Base-by-base conservation (phyloP, 2,797 vertebrate genomes). In the Enteromius viviparus region DNA sequence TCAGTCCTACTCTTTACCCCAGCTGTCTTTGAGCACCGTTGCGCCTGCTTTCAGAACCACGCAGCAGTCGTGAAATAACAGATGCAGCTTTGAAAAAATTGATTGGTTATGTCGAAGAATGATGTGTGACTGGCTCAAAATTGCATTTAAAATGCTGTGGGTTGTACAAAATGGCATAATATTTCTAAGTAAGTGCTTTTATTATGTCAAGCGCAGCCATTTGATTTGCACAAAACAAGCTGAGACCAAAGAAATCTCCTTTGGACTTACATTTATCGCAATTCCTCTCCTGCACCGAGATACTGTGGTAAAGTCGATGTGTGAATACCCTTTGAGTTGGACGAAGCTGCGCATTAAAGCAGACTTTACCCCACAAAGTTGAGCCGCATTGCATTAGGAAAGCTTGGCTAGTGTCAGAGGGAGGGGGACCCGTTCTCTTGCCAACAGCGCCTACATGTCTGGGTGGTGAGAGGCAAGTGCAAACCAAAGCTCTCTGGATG, bases 371-470 rank as follows among this genome's bases (percentile, higher is more conserved):
- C 68, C 47, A 64, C 58, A 68, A 49, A 70, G 66, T 58, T 78
- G 79, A 83, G 75, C 47, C 14, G 37, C 40, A 62, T 68, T 77
- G 79, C 68, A 12, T 84, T 85, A 82, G 87, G 78, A 84, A 84
- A 84, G 71, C 85, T 85, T 84, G 82, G 65, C 65, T 71, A 32
- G 85, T 72, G 26, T 72, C 10, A 45, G 72, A 68, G 26, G 76
- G 78, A 77, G 79, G 78, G 76, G 32, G 78, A 86, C 45, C 55
- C 76, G n/a, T 79, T 84, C 64, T 85, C 86, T 71, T 87, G 84
- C 87, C 83, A 88, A 74, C 76, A 78, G 85, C 81, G 80, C 85
- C 79, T 76, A 84, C 81, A 87, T 79, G 87, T 85, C 84, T 87
- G 85, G 81, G 79, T 88, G 85, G 85, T 76, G 37, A 80, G 85